phyloP scores from a whole-genome alignment of 1,140 invertebrate genomes.

The Agrilus planipennis region DNA sequence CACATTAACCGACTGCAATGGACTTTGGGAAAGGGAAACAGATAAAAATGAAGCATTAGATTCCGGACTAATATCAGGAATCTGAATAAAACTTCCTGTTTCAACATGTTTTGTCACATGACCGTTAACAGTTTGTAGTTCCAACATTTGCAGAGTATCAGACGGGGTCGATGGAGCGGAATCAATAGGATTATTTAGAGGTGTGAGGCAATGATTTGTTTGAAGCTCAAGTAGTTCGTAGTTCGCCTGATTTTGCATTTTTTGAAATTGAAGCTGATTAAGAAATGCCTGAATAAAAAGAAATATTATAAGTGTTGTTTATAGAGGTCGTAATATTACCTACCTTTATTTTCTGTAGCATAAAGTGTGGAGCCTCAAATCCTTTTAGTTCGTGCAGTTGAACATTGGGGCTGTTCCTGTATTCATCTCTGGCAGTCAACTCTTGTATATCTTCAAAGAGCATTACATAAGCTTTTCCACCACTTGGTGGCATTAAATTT shows the following conservation, averaged over 20 bases:
- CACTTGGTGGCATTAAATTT: conserved; percentile 61
- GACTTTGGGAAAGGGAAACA: conserved; percentile 21
- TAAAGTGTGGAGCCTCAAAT: conserved; percentile 59
- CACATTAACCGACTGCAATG: no score
- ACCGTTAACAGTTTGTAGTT: conserved; percentile 20
- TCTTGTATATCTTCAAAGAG: conserved; percentile 71
- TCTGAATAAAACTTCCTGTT: conserved; percentile 26
- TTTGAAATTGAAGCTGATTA: conserved; percentile 31
- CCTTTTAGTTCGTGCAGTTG: conserved; percentile 54
- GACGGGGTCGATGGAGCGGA: conserved; percentile 27
- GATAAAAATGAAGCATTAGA: conserved; percentile 31
- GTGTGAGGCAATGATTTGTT: conserved; percentile 24
- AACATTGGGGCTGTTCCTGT: conserved; percentile 53
- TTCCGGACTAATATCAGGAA: conserved; percentile 29
- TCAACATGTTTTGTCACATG: conserved; percentile 26
- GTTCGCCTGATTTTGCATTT: conserved; percentile 11
- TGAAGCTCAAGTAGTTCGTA: conserved; percentile 28
- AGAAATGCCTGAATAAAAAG: no score
- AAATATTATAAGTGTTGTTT: no score
- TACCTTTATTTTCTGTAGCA: conserved; percentile 60
- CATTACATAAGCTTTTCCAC: conserved; percentile 68
- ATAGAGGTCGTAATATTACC: no score
- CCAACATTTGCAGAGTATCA: conserved; percentile 21
- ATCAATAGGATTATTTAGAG: conserved; percentile 24
- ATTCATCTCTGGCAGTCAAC: conserved; percentile 57